These are phyloP conservation scores for Morpho deidamia DNA, from an alignment of 2,888 invertebrate genomes.

Conservation along the genomic window DNA sequence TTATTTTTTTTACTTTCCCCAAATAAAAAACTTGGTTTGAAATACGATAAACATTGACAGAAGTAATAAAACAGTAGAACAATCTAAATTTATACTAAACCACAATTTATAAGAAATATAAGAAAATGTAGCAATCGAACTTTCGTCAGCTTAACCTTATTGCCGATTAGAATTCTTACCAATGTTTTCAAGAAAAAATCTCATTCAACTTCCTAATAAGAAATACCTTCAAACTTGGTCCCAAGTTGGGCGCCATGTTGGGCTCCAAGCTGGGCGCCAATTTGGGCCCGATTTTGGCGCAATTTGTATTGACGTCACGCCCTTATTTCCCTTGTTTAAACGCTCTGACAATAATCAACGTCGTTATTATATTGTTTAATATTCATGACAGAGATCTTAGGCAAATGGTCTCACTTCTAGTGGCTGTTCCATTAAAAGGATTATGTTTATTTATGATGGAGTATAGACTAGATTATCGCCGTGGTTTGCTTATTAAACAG, in stretches of 20 bases:
- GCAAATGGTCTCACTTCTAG: slow-evolving; percentile 33
- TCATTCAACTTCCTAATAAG: slow-evolving; percentile 55
- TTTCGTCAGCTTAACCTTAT: slow-evolving; percentile 24
- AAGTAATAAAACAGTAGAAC: neutral
- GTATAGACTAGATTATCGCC: slow-evolving; percentile 15
- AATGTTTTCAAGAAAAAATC: slow-evolving; percentile 41
- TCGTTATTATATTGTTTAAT: slow-evolving; percentile 54
- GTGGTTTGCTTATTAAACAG: slow-evolving; percentile 7
- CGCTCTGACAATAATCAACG: slow-evolving; percentile 60
- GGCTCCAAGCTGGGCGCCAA: slow-evolving; percentile 12
- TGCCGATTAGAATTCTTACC: slow-evolving; percentile 46
- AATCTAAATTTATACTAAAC: neutral
- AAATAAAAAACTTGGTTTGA: neutral
- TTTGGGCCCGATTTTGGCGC: slow-evolving; percentile 7
- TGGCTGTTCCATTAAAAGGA: slow-evolving; percentile 32
- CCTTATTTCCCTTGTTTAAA: slow-evolving; percentile 55
- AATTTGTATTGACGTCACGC: slow-evolving; percentile 49
- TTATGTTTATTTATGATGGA: slow-evolving; percentile 37
- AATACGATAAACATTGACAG: neutral
- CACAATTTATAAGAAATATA: neutral
- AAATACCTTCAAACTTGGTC: slow-evolving; percentile 26
- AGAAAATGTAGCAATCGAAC: slow-evolving; percentile 7
- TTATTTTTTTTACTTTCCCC: neutral
- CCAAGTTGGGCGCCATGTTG: neutral
- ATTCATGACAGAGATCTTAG: slow-evolving; percentile 41